A percentile compares a stretch with the other conserved stretches of the same genome.
phyloP scores from a whole-genome alignment of 2,888 invertebrate genomes.

The Chironomus tentans region DNA sequence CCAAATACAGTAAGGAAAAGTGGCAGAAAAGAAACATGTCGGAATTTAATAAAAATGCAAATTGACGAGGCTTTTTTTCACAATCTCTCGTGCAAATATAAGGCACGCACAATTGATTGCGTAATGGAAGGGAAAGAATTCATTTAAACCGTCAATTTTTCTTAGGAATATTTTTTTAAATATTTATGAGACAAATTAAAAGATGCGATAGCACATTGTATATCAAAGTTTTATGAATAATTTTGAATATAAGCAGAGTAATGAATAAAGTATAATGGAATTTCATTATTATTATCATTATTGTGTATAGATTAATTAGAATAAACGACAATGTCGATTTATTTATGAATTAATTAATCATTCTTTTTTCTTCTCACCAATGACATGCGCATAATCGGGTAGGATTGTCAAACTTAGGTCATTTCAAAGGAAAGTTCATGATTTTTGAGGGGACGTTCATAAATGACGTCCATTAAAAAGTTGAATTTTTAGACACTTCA shows the following conservation, averaged over 20 bases:
- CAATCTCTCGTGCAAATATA: neutral
- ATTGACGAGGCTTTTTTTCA: neutral
- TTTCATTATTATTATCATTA: too few relatives aligned
- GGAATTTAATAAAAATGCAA: slow-evolving; percentile 21
- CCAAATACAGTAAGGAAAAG: neutral
- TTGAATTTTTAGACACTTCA: too few relatives aligned
- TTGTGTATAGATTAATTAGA: neutral
- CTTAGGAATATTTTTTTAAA: too few relatives aligned
- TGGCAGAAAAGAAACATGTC: slow-evolving; percentile 5
- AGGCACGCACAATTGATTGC: slow-evolving; percentile 24
- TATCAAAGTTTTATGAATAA: neutral
- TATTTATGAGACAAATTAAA: neutral
- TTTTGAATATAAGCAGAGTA: neutral
- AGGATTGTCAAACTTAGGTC: too few relatives aligned
- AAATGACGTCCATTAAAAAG: too few relatives aligned
- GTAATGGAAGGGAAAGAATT: slow-evolving; percentile 19
- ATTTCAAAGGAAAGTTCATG: too few relatives aligned
- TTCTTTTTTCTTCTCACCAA: neutral
- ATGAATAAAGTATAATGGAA: too few relatives aligned
- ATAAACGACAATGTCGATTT: neutral
- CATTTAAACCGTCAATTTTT: neutral
- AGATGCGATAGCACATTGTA: neutral
- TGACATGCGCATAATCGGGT: neutral
- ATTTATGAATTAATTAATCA: neutral
- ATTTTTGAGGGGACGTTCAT: too few relatives aligned